Base-by-base conservation (phyloP, 2,888 invertebrate species). In the Aphidius colemani region DNA sequence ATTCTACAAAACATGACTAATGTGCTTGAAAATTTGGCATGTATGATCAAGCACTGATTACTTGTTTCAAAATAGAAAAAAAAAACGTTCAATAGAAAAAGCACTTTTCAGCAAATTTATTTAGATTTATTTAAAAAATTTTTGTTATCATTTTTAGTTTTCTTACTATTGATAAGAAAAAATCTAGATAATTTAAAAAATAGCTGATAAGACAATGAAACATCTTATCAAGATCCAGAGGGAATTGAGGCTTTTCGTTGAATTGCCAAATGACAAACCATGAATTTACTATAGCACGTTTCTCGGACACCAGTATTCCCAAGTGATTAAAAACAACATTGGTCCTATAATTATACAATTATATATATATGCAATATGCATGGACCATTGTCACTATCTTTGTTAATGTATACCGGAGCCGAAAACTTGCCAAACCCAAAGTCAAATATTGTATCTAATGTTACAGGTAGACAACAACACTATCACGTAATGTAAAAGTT, bases 341-440 rank as follows among this genome's bases (percentile, higher is more conserved):
- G 5, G 75, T 72, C 74, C 79, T 75, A 78, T 79, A 80, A 81
- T 81, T 81, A 81, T 78, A n/a, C n/a, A n/a, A n/a, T n/a, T n/a
- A 80, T 79, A 79, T 81, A 30, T 30, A 30, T 18, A 18, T 18
- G n/a, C n/a, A n/a, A 18, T 18, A 79, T 75, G 13, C 13, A 18
- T 18, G 5, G 79, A 81, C 75, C 78, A 77, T 76, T 78, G 75
- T 72, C 75, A 75, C 78, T 81, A 80, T 78, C 80, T 78, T 72
- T 73, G 75, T 79, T 79, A 80, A 80, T 80, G 78, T 76, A 18
- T 18, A 74, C 77, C 66, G 75, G 78, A 78, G 78, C 74, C 71
- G 67, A 73, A 72, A 72, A 46, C 73, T 73, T 69, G 64, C 18
- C 9, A 18, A 39, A 45, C 46, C 18, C 63, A 46, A 58, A 61